Conservation (phyloP, 1,140 invertebrate genomes). For the Drosophila azteca region DNA sequence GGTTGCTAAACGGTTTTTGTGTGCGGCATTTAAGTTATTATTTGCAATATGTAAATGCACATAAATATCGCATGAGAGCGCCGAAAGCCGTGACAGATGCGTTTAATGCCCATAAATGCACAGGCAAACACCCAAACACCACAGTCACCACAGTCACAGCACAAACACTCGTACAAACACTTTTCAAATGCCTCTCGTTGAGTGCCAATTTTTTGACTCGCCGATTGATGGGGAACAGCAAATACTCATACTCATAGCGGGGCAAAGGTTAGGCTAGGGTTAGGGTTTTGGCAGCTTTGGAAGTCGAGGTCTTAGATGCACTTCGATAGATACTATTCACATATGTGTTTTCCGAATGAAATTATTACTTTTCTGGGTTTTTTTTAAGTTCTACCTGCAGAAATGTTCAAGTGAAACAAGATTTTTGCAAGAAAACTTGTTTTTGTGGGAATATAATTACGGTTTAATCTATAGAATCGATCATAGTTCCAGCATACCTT, state of each 20-base stretch:
- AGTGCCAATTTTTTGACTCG: slow-evolving; percentile 22
- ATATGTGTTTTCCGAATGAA: no score
- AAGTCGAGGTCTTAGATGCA: no score
- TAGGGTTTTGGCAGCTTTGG: not conserved
- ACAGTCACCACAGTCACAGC: no score
- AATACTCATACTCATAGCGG: slow-evolving; percentile 33
- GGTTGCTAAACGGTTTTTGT: slow-evolving; percentile 30
- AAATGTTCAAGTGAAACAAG: no score
- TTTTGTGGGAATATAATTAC: no score
- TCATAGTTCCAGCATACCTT: no score
- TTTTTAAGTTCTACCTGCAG: no score
- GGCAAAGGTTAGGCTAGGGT: slow-evolving; percentile 34
- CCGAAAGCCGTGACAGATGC: slow-evolving; percentile 32
- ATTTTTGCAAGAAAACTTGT: no score
- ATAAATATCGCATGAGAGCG: slow-evolving; percentile 10
- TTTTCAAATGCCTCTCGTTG: slow-evolving; percentile 39
- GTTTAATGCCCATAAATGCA: slow-evolving; percentile 48
- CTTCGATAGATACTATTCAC: no score
- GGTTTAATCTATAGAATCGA: no score
- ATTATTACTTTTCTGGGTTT: no score
- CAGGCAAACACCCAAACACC: slow-evolving; percentile 23
- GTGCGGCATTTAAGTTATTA: slow-evolving; percentile 47
- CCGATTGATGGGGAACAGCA: slow-evolving; percentile 33
- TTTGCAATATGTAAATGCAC: slow-evolving; percentile 48
- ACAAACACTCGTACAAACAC: slow-evolving; percentile 21